Evolutionary conservation across 2,888 invertebrate genomes (phyloP), one percentile per base, ranked within the genome.

Genomic region (Brenthis ino): DNA sequence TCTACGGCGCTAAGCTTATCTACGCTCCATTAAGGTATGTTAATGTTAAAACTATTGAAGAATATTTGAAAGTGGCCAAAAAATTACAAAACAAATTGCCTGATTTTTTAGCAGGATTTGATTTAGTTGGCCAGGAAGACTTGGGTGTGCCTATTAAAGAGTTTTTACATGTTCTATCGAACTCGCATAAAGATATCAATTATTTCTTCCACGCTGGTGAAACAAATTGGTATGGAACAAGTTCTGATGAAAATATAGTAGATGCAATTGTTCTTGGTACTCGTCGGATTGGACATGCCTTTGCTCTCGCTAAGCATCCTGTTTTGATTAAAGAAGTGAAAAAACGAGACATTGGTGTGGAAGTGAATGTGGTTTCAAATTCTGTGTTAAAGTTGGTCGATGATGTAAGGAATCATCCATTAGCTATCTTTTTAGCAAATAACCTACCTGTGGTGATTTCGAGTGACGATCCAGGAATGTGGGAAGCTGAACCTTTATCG

Each of bases 171-270:
- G 87, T 94, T 72, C 79, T 97, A 6, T 78, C 92, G 11, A 79
- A 87, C 55, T 82, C 93, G 16, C 84, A 92, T 0, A 82, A 93
- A 0, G 83, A 93, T 4, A 83, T 96, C 6, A 92, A 95, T 65
- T 95, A 95, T 77, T 96, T 95, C 79, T 96, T 97, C 73, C 97
- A 97, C 79, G 96, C 97, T 0, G 97, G 96, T 0, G 97, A 97
- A 87, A 97, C 97, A 0, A 95, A 96, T 79, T 96, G 96, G 96
- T 94, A 93, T 77, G 96, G 95, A 6, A 87, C 87, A 5, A 82
- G 85, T 0, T 93, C 95, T 0, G 97, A 97, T 80, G 94, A 95
- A 75, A 97, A 97, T 84, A 80, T 97, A 58, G 84, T 96, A 50
- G 97, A 97, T 78, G 97, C 96, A 0, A 88, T 97, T 24, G 84